A percentile compares a stretch with the other conserved stretches of the same genome.
Evolutionary conservation across 2,113 vertebrate genomes (phyloP).

Genomic region (Saguinus imperator): DNA sequence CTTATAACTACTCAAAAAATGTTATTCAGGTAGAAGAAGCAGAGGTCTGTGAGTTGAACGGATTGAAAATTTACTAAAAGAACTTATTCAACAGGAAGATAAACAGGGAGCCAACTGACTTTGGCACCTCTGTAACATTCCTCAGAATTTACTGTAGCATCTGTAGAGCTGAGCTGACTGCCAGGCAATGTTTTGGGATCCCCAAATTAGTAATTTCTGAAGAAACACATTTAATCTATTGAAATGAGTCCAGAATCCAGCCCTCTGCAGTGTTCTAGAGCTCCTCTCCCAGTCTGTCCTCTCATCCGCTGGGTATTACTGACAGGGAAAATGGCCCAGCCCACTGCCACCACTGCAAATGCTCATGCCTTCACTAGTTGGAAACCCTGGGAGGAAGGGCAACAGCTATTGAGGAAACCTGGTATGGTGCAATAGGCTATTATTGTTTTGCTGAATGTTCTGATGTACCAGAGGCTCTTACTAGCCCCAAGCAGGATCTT

Average conservation of each 20-base stretch:
- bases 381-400: neutral
- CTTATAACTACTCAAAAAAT: neutral
- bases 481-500: neutral
- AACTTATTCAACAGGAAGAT: slow-evolving; percentile 39
- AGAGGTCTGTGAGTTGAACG: neutral
- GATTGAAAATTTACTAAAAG: slow-evolving; percentile 35
- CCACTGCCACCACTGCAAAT: neutral
- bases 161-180: neutral
- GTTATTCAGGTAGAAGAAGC: neutral
- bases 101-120: slow-evolving; percentile 2
- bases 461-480: neutral
- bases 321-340: neutral
- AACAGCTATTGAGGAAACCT: neutral
- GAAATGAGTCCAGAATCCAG: neutral
- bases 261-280: neutral
- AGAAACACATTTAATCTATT: neutral
- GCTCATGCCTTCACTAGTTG: neutral
- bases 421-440: neutral
- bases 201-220: slow-evolving; percentile 31
- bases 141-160: slow-evolving; percentile 10
- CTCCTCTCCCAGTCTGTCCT: neutral
- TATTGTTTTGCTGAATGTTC: neutral
- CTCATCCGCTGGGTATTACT: neutral
- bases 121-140: neutral
- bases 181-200: neutral